Conservation (phyloP, 1,140 invertebrate species). For the Conopomorpha cramerella region DNA sequence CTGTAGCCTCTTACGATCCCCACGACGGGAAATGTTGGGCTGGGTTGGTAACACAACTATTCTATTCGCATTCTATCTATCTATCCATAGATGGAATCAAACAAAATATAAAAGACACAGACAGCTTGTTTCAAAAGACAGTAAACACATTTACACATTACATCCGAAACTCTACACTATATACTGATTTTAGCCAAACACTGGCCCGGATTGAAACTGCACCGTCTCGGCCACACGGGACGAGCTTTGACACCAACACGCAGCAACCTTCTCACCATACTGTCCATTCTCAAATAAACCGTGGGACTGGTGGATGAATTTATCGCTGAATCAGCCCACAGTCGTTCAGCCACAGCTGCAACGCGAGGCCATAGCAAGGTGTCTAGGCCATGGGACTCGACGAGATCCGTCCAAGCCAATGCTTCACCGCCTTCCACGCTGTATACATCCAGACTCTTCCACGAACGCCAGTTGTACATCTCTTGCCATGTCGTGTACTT, state of each 20-base stretch:
- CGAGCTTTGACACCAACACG: slow-evolving; percentile 69
- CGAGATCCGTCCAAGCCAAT: slow-evolving; percentile 72
- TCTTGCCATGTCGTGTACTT: slow-evolving; percentile 74
- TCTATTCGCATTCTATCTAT: no score
- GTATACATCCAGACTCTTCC: slow-evolving; percentile 44
- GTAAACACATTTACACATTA: no score
- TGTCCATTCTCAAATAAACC: slow-evolving; percentile 67
- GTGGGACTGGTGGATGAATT: slow-evolving; percentile 13
- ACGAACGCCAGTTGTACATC: slow-evolving; percentile 71
- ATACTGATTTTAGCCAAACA: no score
- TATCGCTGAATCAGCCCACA: slow-evolving; percentile 40
- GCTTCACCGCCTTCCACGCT: slow-evolving; percentile 72
- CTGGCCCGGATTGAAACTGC: slow-evolving; percentile 49
- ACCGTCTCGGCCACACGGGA: slow-evolving; percentile 74
- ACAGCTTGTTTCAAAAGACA: no score
- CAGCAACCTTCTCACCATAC: slow-evolving; percentile 65
- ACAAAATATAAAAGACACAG: no score
- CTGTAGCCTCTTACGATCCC: no score
- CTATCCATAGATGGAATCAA: no score
- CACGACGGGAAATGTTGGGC: no score
- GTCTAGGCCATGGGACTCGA: slow-evolving; percentile 65
- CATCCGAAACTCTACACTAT: no score
- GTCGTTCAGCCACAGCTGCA: slow-evolving; percentile 70
- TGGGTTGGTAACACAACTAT: no score
- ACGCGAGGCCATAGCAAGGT: slow-evolving; percentile 70